Conservation (phyloP, 2,888 invertebrate species). For the Trissolcus japonicus region DNA sequence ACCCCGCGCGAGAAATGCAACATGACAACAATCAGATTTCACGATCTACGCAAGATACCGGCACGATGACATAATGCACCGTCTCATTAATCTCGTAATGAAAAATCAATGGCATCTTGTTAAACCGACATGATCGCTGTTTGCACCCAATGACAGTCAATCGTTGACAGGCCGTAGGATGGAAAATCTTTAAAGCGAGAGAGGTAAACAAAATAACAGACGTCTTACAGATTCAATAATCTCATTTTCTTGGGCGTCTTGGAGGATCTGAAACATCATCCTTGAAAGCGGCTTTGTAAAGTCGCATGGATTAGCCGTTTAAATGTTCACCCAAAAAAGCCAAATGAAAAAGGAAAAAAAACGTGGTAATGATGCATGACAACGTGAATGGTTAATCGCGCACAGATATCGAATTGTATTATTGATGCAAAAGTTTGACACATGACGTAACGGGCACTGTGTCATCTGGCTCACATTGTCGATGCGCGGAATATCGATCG, state of each 20-base stretch:
- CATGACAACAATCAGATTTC: background rate
- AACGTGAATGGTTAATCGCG: background rate
- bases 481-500: background rate
- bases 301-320: too few species aligned
- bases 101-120: conserved; percentile 34
- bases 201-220: too few species aligned
- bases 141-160: too few species aligned
- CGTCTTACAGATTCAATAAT: too few species aligned
- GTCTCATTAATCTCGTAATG: conserved; percentile 20
- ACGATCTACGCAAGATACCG: conserved; percentile 18
- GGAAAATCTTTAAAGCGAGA: too few species aligned
- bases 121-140: conserved; percentile 4
- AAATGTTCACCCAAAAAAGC: too few species aligned
- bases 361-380: background rate
- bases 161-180: too few species aligned
- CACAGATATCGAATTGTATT: background rate
- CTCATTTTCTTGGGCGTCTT: too few species aligned
- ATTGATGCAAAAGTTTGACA: conserved; percentile 1
- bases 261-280: too few species aligned
- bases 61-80: conserved; percentile 25
- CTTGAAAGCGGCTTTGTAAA: too few species aligned
- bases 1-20: background rate
- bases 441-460: conserved; percentile 2
- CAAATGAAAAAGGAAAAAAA: background rate
- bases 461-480: background rate